These are phyloP conservation scores for Paratilapia polleni DNA, from an alignment of 2,113 vertebrate genomes.

Conservation along the genomic window DNA sequence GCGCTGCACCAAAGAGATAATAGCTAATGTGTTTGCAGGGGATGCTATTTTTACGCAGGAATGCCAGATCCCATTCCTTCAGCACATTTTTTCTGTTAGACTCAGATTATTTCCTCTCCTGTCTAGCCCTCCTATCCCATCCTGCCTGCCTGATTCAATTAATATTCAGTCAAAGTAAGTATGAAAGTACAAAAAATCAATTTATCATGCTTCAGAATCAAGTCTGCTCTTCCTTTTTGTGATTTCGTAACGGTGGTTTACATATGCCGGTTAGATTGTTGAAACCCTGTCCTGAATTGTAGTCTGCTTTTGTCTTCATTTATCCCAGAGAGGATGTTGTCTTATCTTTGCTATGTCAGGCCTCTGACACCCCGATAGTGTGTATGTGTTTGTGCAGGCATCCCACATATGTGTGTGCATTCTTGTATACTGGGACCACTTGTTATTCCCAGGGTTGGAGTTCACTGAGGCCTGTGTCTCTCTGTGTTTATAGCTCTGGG, in stretches of 20 bases:
- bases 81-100: conserved; percentile 49
- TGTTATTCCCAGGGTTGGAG: conserved; percentile 82
- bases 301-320: conserved; percentile 53
- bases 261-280: conserved; percentile 18
- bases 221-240: conserved; percentile 63
- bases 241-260: conserved; percentile 54
- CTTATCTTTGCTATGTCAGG: conserved; percentile 61
- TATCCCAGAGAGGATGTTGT: conserved; percentile 61
- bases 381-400: conserved; percentile 53
- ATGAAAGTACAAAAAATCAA: conserved; percentile 77
- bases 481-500: conserved; percentile 83
- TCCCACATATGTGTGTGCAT: conserved; percentile 37
- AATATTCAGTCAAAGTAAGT: conserved; percentile 72
- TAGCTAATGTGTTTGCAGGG: conserved; percentile 75
- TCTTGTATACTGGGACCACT: conserved; percentile 73
- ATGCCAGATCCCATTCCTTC: conserved; percentile 71
- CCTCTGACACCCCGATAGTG: conserved; percentile 44
- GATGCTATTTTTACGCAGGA: conserved; percentile 74
- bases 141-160: conserved; percentile 70
- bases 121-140: conserved; percentile 53
- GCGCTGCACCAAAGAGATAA: conserved; percentile 71
- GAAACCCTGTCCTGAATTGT: conserved; percentile 39
- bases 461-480: conserved; percentile 68
- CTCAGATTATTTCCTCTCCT: conserved; percentile 60
- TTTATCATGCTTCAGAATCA: conserved; percentile 77